Conservation (phyloP, 1,140 invertebrate species). For the Microplitis mediator region DNA sequence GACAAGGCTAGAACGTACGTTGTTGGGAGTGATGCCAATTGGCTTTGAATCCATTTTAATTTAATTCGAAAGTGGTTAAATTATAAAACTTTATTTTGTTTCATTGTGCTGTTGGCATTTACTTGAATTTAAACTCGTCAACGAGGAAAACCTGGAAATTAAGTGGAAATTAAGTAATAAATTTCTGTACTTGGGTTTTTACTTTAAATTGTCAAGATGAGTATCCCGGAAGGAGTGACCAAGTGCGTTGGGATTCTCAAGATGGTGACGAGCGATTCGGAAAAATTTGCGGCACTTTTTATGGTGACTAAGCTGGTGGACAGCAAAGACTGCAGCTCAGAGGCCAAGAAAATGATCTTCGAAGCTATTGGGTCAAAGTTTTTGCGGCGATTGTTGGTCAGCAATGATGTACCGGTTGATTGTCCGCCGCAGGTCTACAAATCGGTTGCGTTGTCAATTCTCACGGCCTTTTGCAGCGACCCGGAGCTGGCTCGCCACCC, state of each 20-base stretch:
- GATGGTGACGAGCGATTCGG: slow-evolving; percentile 80
- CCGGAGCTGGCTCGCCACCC: slow-evolving; percentile 78
- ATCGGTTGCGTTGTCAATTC: slow-evolving; percentile 83
- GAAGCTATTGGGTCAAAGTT: slow-evolving; percentile 88
- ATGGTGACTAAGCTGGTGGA: slow-evolving; percentile 89
- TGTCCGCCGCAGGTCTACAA: slow-evolving; percentile 87
- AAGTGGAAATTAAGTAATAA: no score
- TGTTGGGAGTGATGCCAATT: slow-evolving; percentile 54
- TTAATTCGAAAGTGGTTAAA: not conserved
- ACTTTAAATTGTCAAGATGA: slow-evolving; percentile 34
- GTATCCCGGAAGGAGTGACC: slow-evolving; percentile 76
- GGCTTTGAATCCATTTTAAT: not conserved
- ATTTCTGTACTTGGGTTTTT: slow-evolving; percentile 34
- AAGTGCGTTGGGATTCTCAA: slow-evolving; percentile 81
- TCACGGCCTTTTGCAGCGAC: slow-evolving; percentile 82
- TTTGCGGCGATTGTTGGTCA: slow-evolving; percentile 77
- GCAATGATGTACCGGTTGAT: slow-evolving; percentile 76
- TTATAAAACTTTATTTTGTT: not conserved
- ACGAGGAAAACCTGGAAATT: not conserved
- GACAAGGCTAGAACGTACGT: slow-evolving; percentile 55
- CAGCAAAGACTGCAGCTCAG: slow-evolving; percentile 74
- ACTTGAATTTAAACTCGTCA: not conserved
- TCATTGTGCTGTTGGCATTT: not conserved
- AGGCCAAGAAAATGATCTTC: slow-evolving; percentile 79
- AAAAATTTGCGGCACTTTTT: slow-evolving; percentile 89